Base-by-base conservation (phyloP, 2,113 vertebrate genomes). In the Maccullochella peelii region DNA sequence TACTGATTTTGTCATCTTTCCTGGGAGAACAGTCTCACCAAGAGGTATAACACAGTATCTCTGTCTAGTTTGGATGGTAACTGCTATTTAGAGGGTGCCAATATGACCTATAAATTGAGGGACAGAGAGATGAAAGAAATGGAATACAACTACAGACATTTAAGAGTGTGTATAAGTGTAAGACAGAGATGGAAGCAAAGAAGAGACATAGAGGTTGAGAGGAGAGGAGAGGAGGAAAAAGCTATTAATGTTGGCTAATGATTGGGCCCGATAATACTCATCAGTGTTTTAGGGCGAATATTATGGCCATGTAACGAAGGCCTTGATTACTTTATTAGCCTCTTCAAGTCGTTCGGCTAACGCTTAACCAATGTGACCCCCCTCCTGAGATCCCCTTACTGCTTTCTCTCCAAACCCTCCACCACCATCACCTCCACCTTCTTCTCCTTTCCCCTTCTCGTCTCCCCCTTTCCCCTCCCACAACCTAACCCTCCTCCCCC, bases 321-420 rank as follows among this genome's bases (percentile, higher is more conserved):
- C 83, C 94, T 92, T 95, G 93, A 96, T 96, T 91, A 95, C 94
- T 95, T 95, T 95, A 96, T 95, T 94, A 95, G 94, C 89, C 94
- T 93, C 92, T 95, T 95, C 92, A 94, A 96, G 94, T 95, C 94
- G 93, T 95, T 95, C 61, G 80, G 93, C 93, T 94, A 93, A 90
- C 91, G 87, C 94, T 95, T 94, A 94, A 94, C 92, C 66, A 69
- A 88, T 80, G 79, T 92, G 89, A 94, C 94, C 93, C 93, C 93
- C 86, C 73, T 88, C 77, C 83, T 52, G 59, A 87, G 86, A 92
- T 84, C 58, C 36, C 76, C 38, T 72, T 65, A 79, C 84, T 68
- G 73, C 86, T 63, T 73, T 91, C 59, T 40, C 84, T 87, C 74
- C 79, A 50, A 71, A 86, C 76, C 86, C 72, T 84, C 73, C 71